Evolutionary conservation across 2,888 invertebrate species (phyloP).

Genomic region (Lissonota sp.): DNA sequence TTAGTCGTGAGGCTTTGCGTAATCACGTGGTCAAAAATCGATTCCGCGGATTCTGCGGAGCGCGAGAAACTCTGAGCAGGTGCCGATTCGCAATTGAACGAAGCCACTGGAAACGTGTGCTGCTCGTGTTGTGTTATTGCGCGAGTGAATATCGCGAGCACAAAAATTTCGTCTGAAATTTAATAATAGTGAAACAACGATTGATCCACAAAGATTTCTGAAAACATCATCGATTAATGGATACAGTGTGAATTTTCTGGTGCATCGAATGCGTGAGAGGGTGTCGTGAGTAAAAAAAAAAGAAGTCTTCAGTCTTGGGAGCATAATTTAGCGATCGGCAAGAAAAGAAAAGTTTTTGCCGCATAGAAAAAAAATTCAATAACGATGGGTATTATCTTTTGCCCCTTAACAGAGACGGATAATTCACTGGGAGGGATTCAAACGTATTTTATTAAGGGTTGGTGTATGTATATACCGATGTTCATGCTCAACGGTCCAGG

Average conservation of each 20-base stretch:
- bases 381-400: no score
- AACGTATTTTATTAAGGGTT: no score
- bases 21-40: slow-evolving; percentile 42
- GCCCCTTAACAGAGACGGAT: no score
- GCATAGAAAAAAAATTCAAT: no score
- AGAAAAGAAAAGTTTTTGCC: no score
- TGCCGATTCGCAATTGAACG: slow-evolving; percentile 53
- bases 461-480: no score
- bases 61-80: slow-evolving; percentile 48
- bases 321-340: no score
- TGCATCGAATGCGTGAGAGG: neutral
- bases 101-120: slow-evolving; percentile 29
- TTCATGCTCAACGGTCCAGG: neutral
- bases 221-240: neutral
- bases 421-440: no score
- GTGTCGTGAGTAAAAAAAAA: no score
- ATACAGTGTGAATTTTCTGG: neutral
- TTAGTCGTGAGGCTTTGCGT: no score
- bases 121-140: slow-evolving; percentile 9
- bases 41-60: slow-evolving; percentile 25
- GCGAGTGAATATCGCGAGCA: slow-evolving; percentile 10
- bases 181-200: slow-evolving; percentile 7
- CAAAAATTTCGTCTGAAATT: neutral
- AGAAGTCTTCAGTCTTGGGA: no score
- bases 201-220: neutral